Evolutionary conservation across 92 coral and sea anemone genomes (phyloP).

Genomic region (Actinostola sp.): DNA sequence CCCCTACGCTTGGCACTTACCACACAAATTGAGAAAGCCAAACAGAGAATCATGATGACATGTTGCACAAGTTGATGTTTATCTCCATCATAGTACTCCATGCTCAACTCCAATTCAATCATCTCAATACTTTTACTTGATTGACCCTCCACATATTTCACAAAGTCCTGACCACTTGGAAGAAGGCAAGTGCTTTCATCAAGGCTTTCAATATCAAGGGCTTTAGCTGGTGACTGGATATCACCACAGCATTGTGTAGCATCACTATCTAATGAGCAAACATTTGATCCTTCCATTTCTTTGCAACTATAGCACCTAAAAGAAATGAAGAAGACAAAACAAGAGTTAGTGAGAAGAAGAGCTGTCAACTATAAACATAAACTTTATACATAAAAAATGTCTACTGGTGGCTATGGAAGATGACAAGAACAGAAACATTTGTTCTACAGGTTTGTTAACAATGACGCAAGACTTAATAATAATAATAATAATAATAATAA

Average conservation of each 20-base stretch:
- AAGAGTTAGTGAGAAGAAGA: too few species aligned
- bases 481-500: too few species aligned
- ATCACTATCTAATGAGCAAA: neutral
- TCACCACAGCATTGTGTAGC: constrained; percentile 11
- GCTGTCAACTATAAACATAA: too few species aligned
- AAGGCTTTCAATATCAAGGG: constrained; percentile 51
- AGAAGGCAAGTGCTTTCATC: constrained; percentile 45
- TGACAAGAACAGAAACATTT: too few species aligned
- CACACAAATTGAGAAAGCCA: constrained; percentile 58
- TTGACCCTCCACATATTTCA: neutral
- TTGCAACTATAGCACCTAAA: constrained; percentile 48
- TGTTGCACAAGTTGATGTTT: constrained; percentile 89
- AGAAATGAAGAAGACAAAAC: too few species aligned
- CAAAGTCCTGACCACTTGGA: neutral
- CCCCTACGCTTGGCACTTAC: constrained; percentile 36
- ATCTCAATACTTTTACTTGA: constrained; percentile 7
- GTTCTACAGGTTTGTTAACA: too few species aligned
- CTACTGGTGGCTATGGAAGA: too few species aligned
- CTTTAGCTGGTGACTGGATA: neutral
- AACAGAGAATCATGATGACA: constrained; percentile 65
- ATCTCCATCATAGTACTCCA: constrained; percentile 78
- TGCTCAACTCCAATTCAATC: constrained; percentile 43
- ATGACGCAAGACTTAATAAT: too few species aligned
- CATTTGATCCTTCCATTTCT: constrained; percentile 24
- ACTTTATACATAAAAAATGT: too few species aligned